These are phyloP conservation scores for Thecocarcelia acutangulata DNA, from an alignment of 2,888 invertebrate genomes.

Conservation along the genomic window DNA sequence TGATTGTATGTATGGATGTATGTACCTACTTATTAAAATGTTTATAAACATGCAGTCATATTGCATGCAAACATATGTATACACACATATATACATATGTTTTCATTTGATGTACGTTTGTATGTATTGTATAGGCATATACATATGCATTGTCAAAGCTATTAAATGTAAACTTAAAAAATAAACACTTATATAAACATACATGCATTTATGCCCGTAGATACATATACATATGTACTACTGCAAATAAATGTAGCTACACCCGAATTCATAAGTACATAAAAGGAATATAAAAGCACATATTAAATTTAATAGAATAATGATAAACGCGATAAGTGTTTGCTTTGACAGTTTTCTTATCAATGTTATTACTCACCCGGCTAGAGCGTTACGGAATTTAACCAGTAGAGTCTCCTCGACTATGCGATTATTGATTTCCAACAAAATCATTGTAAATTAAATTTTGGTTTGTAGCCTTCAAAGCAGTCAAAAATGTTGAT, in stretches of 20 bases:
- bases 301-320: conserved; percentile 52
- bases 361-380: conserved; percentile 86
- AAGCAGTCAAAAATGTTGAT: conserved; percentile 32
- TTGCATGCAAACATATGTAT: background rate
- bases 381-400: conserved; percentile 97
- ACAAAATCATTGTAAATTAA: conserved; percentile 88
- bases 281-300: conserved; percentile 40
- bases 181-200: conserved; percentile 20
- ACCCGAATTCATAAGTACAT: conserved; percentile 56
- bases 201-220: background rate
- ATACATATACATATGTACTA: background rate
- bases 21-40: background rate
- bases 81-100: background rate
- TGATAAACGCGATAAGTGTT: conserved; percentile 57
- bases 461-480: conserved; percentile 54
- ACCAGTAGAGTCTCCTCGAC: conserved; percentile 97
- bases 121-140: no score
- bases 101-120: background rate
- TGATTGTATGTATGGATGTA: background rate
- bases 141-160: conserved; percentile 31
- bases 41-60: background rate
- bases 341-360: conserved; percentile 32
- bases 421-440: conserved; percentile 99
- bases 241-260: conserved; percentile 45
- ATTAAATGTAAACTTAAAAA: conserved; percentile 36